Base-by-base conservation (phyloP, 2,888 invertebrate genomes). In the Spodoptera exigua region DNA sequence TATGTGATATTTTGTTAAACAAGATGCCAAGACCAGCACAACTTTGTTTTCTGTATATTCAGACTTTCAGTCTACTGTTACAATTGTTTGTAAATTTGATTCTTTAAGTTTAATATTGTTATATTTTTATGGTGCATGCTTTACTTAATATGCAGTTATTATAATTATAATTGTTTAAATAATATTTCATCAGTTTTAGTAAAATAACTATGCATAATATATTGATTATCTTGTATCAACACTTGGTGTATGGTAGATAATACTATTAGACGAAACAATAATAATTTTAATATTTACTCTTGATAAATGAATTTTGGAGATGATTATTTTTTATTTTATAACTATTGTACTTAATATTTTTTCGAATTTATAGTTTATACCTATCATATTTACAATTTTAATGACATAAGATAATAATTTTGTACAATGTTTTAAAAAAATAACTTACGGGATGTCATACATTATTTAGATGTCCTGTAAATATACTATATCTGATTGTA, bases 341-440 rank as follows among this genome's bases (percentile, higher is more conserved):
- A 36, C 16, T 27, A 5, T 27, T 27, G 27, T 27, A 27, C 27
- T 27, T 53, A 41, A 36, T 36, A 2, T n/a, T 60, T 37, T 54
- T 27, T 36, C 10, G 10, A 51, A 14, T 61, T 39, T 52, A 44
- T 67, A 21, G 40, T 70, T 54, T 65, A 70, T 35, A 58, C 36
- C 21, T 57, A 4, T 56, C 21, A 53, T 65, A 54, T 80, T 76
- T 65, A 71, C 70, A 46, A 76, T 39, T n/a, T 55, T 17, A 40
- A 58, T 56, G 52, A 54, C 54, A 5, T 63, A 61, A 34, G 44
- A 73, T 64, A 65, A 65, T 61, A 66, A 62, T 49, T 99, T 13
- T 98, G 98, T 81, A 98, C 98, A 0, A 52, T 55, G 63, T 47
- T 56, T 62, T 66, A 40, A 2, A 43, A 9, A 54, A 53, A 52